Evolutionary conservation across 2,888 invertebrate species (phyloP).

Genomic region (Rotaria socialis): DNA sequence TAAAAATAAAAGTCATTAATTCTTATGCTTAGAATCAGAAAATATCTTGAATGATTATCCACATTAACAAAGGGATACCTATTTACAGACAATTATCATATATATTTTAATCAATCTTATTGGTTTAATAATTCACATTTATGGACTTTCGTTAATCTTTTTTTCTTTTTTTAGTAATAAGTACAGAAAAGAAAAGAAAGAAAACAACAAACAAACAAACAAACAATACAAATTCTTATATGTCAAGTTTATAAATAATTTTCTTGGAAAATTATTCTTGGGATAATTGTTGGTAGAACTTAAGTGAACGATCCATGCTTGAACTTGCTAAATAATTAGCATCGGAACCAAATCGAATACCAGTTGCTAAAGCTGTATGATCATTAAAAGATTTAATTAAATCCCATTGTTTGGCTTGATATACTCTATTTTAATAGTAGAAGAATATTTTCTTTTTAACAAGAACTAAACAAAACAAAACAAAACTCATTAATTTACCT

Average conservation of each 20-base stretch:
- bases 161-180: background rate
- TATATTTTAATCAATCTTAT: too few species aligned
- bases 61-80: too few species aligned
- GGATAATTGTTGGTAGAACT: slow-evolving; percentile 56
- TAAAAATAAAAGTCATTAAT: too few species aligned
- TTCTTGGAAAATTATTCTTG: background rate
- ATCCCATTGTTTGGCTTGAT: slow-evolving; percentile 93
- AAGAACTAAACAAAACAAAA: too few species aligned
- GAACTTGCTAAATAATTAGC: slow-evolving; percentile 88
- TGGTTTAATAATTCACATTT: background rate
- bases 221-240: background rate
- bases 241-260: background rate
- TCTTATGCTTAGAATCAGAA: too few species aligned
- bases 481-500: slow-evolving; percentile 51
- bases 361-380: slow-evolving; percentile 92
- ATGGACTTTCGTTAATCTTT: background rate
- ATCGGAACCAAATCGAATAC: slow-evolving; percentile 90
- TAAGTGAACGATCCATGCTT: slow-evolving; percentile 93
- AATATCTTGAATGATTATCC: too few species aligned
- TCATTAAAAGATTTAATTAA: slow-evolving; percentile 80
- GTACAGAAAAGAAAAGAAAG: background rate
- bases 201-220: background rate
- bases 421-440: slow-evolving; percentile 65
- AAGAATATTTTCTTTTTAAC: too few species aligned
- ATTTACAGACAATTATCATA: too few species aligned